These are phyloP conservation scores for Cremastobaeus sp. DNA, from an alignment of 2,888 invertebrate species.

Conservation along the genomic window DNA sequence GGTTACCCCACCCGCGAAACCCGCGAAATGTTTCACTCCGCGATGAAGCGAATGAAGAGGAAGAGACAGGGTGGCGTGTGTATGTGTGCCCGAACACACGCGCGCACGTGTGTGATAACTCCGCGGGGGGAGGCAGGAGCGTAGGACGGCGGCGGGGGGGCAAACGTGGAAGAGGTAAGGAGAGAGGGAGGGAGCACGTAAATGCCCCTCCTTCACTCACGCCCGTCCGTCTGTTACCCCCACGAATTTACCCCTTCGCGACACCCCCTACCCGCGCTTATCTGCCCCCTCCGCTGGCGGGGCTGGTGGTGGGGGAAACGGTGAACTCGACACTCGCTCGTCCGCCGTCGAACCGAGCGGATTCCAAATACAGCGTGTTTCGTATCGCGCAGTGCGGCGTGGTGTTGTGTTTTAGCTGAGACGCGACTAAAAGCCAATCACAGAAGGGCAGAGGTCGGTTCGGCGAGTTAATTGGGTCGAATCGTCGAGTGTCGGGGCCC, in stretches of 20 bases:
- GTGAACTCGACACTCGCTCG: conserved; percentile 76
- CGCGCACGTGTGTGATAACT: conserved; percentile 33
- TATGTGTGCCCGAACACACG: conserved; percentile 27
- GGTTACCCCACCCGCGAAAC: conserved; percentile 68
- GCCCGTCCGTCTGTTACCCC: conserved; percentile 67
- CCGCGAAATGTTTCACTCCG: conserved; percentile 76
- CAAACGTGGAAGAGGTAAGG: conserved; percentile 9
- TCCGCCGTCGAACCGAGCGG: conserved; percentile 75
- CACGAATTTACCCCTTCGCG: conserved; percentile 43
- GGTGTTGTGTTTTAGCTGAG: conserved; percentile 40
- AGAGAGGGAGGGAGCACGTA: conserved; percentile 43
- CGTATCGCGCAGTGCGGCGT: conserved; percentile 64
- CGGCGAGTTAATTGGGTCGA: no score
- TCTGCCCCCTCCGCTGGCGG: conserved; percentile 44
- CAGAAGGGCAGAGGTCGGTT: neutral
- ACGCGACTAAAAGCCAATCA: no score
- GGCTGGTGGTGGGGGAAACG: conserved; percentile 54
- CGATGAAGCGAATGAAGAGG: conserved; percentile 63
- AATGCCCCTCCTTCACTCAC: conserved; percentile 68
- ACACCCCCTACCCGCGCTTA: conserved; percentile 47
- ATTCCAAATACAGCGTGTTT: conserved; percentile 60
- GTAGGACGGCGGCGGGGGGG: conserved; percentile 25
- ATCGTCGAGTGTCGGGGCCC: no score
- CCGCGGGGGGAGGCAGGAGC: conserved; percentile 26
- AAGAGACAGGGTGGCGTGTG: conserved; percentile 47